Evolutionary conservation across 2,888 invertebrate species (phyloP).

Genomic region (Acleris sparsana): DNA sequence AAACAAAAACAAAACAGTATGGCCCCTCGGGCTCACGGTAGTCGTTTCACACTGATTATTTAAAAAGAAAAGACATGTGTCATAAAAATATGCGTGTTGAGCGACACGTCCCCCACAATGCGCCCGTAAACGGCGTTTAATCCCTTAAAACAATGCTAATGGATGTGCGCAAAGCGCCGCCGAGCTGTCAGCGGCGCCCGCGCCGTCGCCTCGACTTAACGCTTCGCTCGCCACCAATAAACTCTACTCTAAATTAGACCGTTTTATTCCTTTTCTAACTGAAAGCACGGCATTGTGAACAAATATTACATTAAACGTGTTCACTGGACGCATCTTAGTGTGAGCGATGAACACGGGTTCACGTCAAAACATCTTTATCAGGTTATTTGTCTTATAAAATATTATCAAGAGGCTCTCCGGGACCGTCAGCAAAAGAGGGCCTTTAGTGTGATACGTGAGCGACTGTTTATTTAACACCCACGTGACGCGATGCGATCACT

Average conservation of each 20-base stretch:
- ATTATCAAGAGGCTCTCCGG: slow-evolving; percentile 82
- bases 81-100: slow-evolving; percentile 78
- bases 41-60: slow-evolving; percentile 75
- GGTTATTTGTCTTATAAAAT: slow-evolving; percentile 84
- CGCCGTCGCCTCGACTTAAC: slow-evolving; percentile 73
- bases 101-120: slow-evolving; percentile 64
- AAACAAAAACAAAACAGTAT: slow-evolving; percentile 45
- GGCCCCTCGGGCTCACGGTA: slow-evolving; percentile 64
- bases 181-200: slow-evolving; percentile 73
- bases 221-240: slow-evolving; percentile 78
- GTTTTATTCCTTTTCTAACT: slow-evolving; percentile 70
- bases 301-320: slow-evolving; percentile 81
- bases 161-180: slow-evolving; percentile 76
- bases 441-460: slow-evolving; percentile 74
- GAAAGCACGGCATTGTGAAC: slow-evolving; percentile 76
- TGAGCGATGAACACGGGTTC: slow-evolving; percentile 83
- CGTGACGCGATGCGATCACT: slow-evolving; percentile 70
- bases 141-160: slow-evolving; percentile 83
- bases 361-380: slow-evolving; percentile 84
- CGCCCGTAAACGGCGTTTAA: slow-evolving; percentile 73
- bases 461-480: slow-evolving; percentile 81
- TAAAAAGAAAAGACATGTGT: slow-evolving; percentile 71
- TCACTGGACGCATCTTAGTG: slow-evolving; percentile 81
- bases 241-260: slow-evolving; percentile 79
- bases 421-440: slow-evolving; percentile 82